Conservation (phyloP, 2,888 invertebrate genomes). For the Flexamia atlantica region DNA sequence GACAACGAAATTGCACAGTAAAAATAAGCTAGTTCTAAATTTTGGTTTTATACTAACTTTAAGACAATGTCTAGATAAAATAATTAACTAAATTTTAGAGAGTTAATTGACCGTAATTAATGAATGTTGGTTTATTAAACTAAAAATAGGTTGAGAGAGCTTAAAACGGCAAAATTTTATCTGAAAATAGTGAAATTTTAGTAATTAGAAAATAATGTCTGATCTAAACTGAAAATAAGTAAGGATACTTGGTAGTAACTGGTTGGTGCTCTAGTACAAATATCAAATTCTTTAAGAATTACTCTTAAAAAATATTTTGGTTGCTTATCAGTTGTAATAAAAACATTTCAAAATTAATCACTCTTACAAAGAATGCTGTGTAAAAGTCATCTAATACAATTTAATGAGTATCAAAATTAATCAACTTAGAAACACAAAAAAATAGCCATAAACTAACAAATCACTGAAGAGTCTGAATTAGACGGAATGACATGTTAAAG, state of each 20-base stretch:
- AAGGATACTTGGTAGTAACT: constrained; percentile 12
- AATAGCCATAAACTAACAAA: neutral
- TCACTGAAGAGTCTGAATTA: constrained; percentile 7
- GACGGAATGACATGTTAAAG: constrained; percentile 53
- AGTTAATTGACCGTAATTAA: neutral
- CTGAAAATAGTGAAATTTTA: too few relatives aligned
- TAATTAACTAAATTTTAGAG: too few relatives aligned
- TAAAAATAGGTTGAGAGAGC: neutral
- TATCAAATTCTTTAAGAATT: constrained; percentile 52
- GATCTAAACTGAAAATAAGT: neutral
- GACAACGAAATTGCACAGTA: too few relatives aligned
- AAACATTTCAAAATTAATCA: neutral
- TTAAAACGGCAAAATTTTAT: too few relatives aligned
- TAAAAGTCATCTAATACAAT: neutral
- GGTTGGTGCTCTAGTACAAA: constrained; percentile 8
- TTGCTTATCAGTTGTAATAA: constrained; percentile 44
- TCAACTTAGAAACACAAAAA: constrained; percentile 58
- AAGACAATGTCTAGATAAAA: too few relatives aligned
- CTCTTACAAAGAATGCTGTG: neutral
- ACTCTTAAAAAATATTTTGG: constrained; percentile 40
- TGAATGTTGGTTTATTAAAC: neutral
- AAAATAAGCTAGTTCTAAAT: too few relatives aligned
- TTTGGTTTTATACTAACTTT: too few relatives aligned
- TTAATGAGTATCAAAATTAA: neutral
- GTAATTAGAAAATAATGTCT: too few relatives aligned